These are phyloP conservation scores for Odontocolon sp. DNA, from an alignment of 2,888 invertebrate genomes.

Conservation along the genomic window DNA sequence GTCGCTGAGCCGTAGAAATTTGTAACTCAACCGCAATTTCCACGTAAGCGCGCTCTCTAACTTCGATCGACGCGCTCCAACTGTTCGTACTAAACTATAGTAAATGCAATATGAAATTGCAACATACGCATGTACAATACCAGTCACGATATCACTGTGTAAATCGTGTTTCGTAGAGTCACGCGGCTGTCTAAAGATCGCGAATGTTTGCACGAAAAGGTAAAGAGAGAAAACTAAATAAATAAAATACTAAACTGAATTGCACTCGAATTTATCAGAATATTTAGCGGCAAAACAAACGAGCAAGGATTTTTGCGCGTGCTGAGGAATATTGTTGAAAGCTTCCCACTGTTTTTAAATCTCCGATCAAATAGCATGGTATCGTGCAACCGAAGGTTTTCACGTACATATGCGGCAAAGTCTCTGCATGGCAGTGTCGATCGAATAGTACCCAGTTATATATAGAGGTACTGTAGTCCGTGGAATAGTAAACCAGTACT, in stretches of 20 bases:
- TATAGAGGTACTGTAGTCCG: not conserved
- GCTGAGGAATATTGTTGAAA: constrained; percentile 4
- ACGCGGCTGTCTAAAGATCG: not conserved
- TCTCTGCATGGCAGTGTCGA: constrained; percentile 39
- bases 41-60: constrained; percentile 65
- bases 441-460: constrained; percentile 5
- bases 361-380: constrained; percentile 21
- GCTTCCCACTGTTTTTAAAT: constrained; percentile 32
- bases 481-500: not conserved
- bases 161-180: not conserved
- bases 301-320: not conserved
- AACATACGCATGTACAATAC: not conserved
- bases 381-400: constrained; percentile 24
- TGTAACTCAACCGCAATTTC: constrained; percentile 65
- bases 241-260: not conserved
- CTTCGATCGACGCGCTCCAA: constrained; percentile 64
- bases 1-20: constrained; percentile 61
- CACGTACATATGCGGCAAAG: no score
- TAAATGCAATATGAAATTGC: constrained; percentile 3
- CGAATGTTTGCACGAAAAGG: not conserved
- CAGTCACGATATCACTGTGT: not conserved
- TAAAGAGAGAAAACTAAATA: not conserved
- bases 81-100: constrained; percentile 34
- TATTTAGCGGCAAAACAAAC: not conserved
- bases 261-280: not conserved